Conservation (phyloP, 2,113 vertebrate genomes). For the pig (Sus scrofa) region T2T-Sscrofa CM000815.6:129093001-129093500, state of each 20-base stretch:
- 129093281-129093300: background rate
- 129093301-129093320: background rate
- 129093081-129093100: background rate
- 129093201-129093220: background rate
- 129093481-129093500: background rate
- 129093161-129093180: background rate
- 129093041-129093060: background rate
- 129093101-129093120: background rate
- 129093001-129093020: background rate
- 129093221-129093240: background rate
- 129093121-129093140: background rate
- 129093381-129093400: background rate
- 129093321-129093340: background rate
- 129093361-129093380: background rate
- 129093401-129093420: background rate
- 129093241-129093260: background rate
- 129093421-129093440: background rate
- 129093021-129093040: background rate
- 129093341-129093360: background rate
- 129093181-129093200: background rate
- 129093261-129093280: background rate
- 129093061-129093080: background rate
- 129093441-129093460: background rate
- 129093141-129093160: background rate
- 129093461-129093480: rapidly evolving